Evolutionary conservation across 1,140 invertebrate species (phyloP).

Genomic region (Bombus waltoni): DNA sequence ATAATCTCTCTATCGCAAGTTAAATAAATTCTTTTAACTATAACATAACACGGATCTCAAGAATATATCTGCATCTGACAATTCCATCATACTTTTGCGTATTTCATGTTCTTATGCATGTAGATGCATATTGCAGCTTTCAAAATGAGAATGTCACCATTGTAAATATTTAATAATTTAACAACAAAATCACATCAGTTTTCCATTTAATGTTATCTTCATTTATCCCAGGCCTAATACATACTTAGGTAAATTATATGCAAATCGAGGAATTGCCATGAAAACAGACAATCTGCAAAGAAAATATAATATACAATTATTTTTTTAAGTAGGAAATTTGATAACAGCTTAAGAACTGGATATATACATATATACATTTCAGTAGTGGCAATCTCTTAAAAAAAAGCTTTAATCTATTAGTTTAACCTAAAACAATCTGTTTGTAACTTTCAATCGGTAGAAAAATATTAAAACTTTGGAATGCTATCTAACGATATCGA

Average conservation of each 20-base stretch:
- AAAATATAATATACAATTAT: conserved; percentile 29
- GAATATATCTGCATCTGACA: not conserved
- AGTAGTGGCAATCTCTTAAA: not conserved
- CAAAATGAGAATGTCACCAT: not conserved
- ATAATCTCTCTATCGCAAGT: not conserved
- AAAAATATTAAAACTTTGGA: not conserved
- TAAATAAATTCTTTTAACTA: conserved; percentile 7
- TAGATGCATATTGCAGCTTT: not conserved
- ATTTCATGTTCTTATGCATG: not conserved
- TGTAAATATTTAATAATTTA: conserved; percentile 22
- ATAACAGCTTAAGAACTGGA: not conserved
- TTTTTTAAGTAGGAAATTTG: not conserved
- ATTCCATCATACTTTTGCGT: not conserved
- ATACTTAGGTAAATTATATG: conserved; percentile 90
- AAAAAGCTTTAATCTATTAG: not conserved
- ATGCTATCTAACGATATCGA: not conserved
- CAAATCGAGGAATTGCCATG: conserved; percentile 90
- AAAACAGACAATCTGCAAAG: conserved; percentile 88
- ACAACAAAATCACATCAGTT: not conserved
- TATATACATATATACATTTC: not conserved
- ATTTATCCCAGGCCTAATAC: conserved; percentile 87
- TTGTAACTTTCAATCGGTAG: not conserved
- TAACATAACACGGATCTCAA: not conserved
- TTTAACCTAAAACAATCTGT: not conserved
- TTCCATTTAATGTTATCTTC: not conserved